Percentiles rank a stretch among this genome's conserved stretches.
These are phyloP conservation scores for Oophaga pumilio DNA, from an alignment of 2,113 vertebrate genomes.

Conservation along the genomic window DNA sequence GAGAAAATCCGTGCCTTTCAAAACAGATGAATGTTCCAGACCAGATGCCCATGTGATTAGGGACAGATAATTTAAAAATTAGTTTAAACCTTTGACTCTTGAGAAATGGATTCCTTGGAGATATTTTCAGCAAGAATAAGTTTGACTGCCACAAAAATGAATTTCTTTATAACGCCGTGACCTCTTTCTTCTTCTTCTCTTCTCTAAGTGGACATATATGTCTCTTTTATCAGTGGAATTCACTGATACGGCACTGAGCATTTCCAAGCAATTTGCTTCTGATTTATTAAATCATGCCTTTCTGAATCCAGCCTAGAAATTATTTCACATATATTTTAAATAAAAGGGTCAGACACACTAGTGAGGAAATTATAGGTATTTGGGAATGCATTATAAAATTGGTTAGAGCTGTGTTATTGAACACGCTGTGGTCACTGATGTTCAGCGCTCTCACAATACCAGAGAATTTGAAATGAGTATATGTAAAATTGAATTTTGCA, in stretches of 20 bases:
- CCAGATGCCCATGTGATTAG: slow-evolving; percentile 41
- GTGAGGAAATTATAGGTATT: slow-evolving; percentile 31
- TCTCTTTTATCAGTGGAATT: slow-evolving; percentile 42
- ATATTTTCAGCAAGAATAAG: slow-evolving; percentile 51
- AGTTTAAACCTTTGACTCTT: slow-evolving; percentile 47
- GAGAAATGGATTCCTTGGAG: slow-evolving; percentile 44
- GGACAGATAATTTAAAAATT: slow-evolving; percentile 49
- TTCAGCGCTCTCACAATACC: background rate
- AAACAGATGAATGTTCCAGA: slow-evolving; percentile 34
- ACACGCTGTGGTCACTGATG: slow-evolving; percentile 20
- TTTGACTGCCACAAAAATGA: slow-evolving; percentile 51
- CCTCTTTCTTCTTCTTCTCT: slow-evolving; percentile 31
- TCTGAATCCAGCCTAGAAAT: slow-evolving; percentile 37
- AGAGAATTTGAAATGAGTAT: slow-evolving; percentile 22
- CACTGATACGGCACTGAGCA: slow-evolving; percentile 28
- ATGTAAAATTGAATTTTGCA: slow-evolving; percentile 30
- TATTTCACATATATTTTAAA: slow-evolving; percentile 36
- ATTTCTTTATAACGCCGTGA: slow-evolving; percentile 45
- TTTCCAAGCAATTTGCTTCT: slow-evolving; percentile 51
- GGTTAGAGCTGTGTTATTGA: slow-evolving; percentile 17
- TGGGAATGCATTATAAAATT: slow-evolving; percentile 23
- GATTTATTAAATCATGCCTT: slow-evolving; percentile 48
- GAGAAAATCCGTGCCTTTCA: slow-evolving; percentile 31
- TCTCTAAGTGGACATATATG: slow-evolving; percentile 51
- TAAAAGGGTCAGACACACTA: slow-evolving; percentile 25